Conservation (phyloP, 1,140 invertebrate species). For the Phthorimaea operculella region DNA sequence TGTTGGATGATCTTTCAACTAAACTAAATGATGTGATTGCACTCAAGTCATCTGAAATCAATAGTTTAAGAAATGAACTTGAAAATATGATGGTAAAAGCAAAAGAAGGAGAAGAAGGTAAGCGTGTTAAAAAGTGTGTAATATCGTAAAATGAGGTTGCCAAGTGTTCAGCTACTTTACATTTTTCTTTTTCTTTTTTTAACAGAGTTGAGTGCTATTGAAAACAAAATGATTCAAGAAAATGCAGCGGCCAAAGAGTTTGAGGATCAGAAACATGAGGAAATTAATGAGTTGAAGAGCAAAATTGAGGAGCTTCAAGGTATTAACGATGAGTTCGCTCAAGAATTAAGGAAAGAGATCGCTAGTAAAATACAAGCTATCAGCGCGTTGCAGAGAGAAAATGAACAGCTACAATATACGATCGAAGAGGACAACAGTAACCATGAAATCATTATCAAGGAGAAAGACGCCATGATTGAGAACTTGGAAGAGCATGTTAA, state of each 20-base stretch:
- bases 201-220: constrained; percentile 24
- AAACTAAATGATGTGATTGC: constrained; percentile 17
- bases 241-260: constrained; percentile 12
- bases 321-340: constrained; percentile 15
- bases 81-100: constrained; percentile 13
- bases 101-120: constrained; percentile 25
- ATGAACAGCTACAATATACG: constrained; percentile 28
- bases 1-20: constrained; percentile 14
- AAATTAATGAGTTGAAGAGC: constrained; percentile 15
- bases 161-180: neutral
- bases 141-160: neutral
- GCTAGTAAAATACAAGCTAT: constrained; percentile 23
- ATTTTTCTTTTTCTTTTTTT: constrained; percentile 9
- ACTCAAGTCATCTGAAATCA: constrained; percentile 18
- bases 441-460: constrained; percentile 32
- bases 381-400: constrained; percentile 28
- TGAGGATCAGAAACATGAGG: constrained; percentile 18
- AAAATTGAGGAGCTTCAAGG: constrained; percentile 19
- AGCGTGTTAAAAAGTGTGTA: neutral
- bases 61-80: constrained; percentile 14
- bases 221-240: constrained; percentile 13
- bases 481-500: constrained; percentile 20
- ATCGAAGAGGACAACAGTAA: constrained; percentile 31
- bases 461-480: constrained; percentile 29
- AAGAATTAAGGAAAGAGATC: constrained; percentile 22